Percentiles rank a stretch among this genome's conserved stretches.
phyloP scores from a whole-genome alignment of 2,797 vertebrate genomes.

The Epinephelus malabaricus region DNA sequence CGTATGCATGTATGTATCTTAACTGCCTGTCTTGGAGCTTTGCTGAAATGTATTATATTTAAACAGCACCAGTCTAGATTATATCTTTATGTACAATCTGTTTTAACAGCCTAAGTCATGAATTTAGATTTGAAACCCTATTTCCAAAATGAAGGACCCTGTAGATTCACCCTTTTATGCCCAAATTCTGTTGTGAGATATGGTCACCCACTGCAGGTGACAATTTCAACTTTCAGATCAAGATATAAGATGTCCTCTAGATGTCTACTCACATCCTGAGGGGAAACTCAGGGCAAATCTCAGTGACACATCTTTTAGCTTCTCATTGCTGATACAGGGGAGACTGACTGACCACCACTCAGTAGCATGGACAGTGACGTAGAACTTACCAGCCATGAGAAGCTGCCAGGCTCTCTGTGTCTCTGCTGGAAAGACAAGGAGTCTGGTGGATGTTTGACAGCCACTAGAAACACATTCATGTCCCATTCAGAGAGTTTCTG shows the following conservation, averaged over 20 bases:
- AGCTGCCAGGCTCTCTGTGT: neutral
- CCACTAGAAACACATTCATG: neutral
- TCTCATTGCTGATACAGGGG: neutral
- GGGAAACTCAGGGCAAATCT: slow-evolving; percentile 28
- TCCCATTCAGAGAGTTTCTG: no score
- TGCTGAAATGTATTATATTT: neutral
- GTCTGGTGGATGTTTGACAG: neutral
- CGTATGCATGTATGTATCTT: neutral
- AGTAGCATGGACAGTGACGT: neutral
- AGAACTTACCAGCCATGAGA: neutral
- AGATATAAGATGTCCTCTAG: slow-evolving; percentile 63
- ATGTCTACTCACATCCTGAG: slow-evolving; percentile 46
- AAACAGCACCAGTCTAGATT: neutral
- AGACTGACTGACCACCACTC: neutral
- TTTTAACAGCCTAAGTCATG: neutral
- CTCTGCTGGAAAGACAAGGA: neutral
- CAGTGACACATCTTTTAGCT: slow-evolving; percentile 8
- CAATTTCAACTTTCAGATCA: slow-evolving; percentile 21
- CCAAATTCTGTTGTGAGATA: neutral
- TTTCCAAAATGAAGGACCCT: neutral
- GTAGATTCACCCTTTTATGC: neutral
- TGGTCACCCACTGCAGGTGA: slow-evolving; percentile 3
- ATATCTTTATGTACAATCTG: neutral
- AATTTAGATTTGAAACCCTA: neutral
- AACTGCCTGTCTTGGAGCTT: neutral